Evolutionary conservation across 53 echinoderm and acorn worm species (phyloP), one percentile per base, ranked within the genome.

Genomic region (Astropecten irregularis): DNA sequence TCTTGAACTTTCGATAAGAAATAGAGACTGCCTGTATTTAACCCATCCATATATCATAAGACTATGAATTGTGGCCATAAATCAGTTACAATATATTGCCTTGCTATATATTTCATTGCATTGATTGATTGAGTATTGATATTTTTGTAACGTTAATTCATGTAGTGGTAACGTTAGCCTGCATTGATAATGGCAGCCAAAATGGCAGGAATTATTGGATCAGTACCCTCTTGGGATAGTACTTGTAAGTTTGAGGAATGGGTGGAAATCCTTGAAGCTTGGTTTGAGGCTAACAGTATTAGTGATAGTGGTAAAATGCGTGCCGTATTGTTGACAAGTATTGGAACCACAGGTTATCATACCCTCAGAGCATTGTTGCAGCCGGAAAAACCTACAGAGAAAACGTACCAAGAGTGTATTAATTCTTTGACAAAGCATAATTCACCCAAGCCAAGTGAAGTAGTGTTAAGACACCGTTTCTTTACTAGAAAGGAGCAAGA

Each of bases 321-420:
- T 33, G 64, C 76, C 38, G 56, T 84, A 1, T 77, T 89, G 36
- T 27, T 89, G 14, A 76, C 84, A n/a, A 68, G 67, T 56, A 32
- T 89, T 7, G 89, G 89, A 10, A 84, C 77, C 40, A 89, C 76
- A 27, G 67, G 23, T 7, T 84, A 89, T 22, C 69, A 67, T 42
- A 66, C 59, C 29, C 66, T 89, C 4, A 35, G 84, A 23, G 77
- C 89, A 30, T 55, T 89, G 22, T 28, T 89, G 35, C 84, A 89
- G 73, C 84, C 84, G 1, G 33, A 57, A 6, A 88, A 88, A 46
- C 88, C 88, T 21, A 52, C 46, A 31, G 67, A 74, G 11, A 83
- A 6, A 19, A 53, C 53, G 4, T 53, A 53, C 18, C 3, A 6
- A 53, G 53, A 53, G 18, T 53, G 21, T n/a, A n/a, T n/a, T n/a